phyloP scores from a whole-genome alignment of 2,113 vertebrate genomes.

The Mesembrinibis cayennensis region DNA sequence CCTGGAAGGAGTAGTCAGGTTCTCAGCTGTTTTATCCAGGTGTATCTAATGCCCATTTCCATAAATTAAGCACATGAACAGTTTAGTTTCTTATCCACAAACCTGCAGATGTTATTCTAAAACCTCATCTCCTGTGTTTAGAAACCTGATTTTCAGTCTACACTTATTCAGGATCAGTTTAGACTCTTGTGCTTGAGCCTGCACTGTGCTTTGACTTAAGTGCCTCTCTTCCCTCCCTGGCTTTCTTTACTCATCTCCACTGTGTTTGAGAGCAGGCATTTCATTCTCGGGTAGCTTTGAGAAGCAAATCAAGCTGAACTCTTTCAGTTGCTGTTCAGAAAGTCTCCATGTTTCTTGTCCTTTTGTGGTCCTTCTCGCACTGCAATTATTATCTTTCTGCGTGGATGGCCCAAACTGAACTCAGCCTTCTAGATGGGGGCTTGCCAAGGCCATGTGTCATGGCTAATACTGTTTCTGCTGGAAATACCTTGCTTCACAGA shows the following conservation, averaged over 20 bases:
- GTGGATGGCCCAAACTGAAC: not conserved
- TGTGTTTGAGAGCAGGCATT: not conserved
- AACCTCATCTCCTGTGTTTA: not conserved
- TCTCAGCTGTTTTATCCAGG: not conserved
- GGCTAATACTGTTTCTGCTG: not conserved
- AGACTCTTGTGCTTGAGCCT: not conserved
- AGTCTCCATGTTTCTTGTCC: not conserved
- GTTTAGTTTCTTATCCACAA: not conserved
- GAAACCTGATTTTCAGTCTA: not conserved
- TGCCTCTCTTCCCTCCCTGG: not conserved
- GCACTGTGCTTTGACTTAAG: not conserved
- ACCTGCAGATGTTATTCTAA: not conserved
- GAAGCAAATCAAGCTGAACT: not conserved
- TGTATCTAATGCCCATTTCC: not conserved
- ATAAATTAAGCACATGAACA: not conserved
- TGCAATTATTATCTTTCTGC: not conserved
- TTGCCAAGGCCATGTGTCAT: not conserved
- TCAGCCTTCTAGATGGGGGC: not conserved
- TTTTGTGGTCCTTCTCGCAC: not conserved
- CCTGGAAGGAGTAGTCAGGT: not conserved
- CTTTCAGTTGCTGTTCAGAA: not conserved
- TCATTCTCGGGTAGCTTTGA: not conserved
- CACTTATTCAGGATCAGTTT: not conserved
- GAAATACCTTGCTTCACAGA: not conserved
- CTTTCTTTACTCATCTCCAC: not conserved